A percentile compares a stretch with the other conserved stretches of the same genome.
These are phyloP conservation scores for Prionailurus bengalensis DNA, from an alignment of 2,113 vertebrate species.

Conservation along the genomic window DNA sequence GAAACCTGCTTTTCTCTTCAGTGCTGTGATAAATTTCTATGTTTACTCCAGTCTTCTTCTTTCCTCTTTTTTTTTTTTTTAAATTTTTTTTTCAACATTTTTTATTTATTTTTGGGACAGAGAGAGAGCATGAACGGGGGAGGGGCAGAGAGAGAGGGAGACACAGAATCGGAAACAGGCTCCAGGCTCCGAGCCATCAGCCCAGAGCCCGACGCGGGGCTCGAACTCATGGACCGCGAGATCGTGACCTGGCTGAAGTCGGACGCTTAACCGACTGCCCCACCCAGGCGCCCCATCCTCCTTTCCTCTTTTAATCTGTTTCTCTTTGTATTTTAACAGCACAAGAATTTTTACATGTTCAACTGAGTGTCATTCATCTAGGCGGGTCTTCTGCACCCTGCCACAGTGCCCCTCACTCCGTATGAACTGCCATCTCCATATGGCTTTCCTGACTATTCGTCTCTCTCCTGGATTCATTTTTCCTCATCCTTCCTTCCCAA, in stretches of 20 bases:
- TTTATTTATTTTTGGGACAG: too few relatives aligned
- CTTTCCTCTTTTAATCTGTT: not conserved
- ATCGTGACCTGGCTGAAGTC: too few relatives aligned
- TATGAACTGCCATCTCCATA: not conserved
- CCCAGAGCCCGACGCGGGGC: too few relatives aligned
- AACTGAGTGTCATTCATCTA: not conserved
- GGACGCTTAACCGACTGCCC: too few relatives aligned
- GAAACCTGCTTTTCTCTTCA: conserved; percentile 26
- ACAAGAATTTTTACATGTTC: not conserved
- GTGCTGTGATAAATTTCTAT: not conserved
- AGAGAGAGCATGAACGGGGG: too few relatives aligned
- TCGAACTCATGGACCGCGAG: too few relatives aligned
- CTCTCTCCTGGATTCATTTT: not conserved
- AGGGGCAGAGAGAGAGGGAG: too few relatives aligned
- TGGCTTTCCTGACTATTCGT: not conserved
- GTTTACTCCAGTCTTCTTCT: not conserved
- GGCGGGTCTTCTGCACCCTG: not conserved
- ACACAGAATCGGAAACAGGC: too few relatives aligned
- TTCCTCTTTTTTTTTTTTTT: not conserved
- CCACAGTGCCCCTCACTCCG: not conserved
- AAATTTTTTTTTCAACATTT: too few relatives aligned
- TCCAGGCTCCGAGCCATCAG: too few relatives aligned
- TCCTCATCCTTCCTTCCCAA: not conserved
- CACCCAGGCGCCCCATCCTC: not conserved
- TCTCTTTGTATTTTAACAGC: not conserved